These are phyloP conservation scores for Sycophila texana DNA, from an alignment of 2,888 invertebrate species.

Conservation along the genomic window DNA sequence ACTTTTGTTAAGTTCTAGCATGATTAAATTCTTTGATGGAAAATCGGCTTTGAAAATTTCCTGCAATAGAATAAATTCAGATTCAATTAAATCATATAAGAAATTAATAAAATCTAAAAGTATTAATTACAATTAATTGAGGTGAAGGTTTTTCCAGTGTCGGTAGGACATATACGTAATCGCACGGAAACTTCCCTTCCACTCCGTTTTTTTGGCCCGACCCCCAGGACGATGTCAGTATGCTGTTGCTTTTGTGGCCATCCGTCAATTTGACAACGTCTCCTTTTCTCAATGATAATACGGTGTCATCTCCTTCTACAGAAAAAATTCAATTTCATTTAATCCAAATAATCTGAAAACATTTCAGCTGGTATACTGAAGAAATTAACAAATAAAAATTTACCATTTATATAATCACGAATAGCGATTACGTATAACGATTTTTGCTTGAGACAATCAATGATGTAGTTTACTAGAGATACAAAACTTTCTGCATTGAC, in stretches of 20 bases:
- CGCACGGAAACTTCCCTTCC: slow-evolving; percentile 90
- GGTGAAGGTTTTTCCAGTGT: slow-evolving; percentile 85
- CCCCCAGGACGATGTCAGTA: slow-evolving; percentile 85
- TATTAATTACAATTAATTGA: slow-evolving; percentile 56
- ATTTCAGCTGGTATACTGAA: neutral
- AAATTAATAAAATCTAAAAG: neutral
- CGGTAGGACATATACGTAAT: slow-evolving; percentile 91
- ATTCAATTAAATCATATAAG: neutral
- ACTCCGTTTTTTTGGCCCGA: slow-evolving; percentile 83
- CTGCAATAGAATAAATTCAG: slow-evolving; percentile 59
- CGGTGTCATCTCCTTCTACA: neutral
- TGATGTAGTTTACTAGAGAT: slow-evolving; percentile 87
- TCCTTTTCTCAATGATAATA: slow-evolving; percentile 81
- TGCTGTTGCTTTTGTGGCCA: slow-evolving; percentile 84
- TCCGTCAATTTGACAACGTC: slow-evolving; percentile 90
- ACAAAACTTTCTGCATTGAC: slow-evolving; percentile 91
- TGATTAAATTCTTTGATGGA: slow-evolving; percentile 47
- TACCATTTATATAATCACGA: slow-evolving; percentile 78
- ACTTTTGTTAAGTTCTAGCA: slow-evolving; percentile 60
- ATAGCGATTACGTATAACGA: slow-evolving; percentile 90
- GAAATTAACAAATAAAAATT: slow-evolving; percentile 18
- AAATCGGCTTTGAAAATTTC: slow-evolving; percentile 73
- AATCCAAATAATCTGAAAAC: too few relatives aligned
- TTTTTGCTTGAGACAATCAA: slow-evolving; percentile 90
- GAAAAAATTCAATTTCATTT: neutral